These are phyloP conservation scores for Gerosis bhagava DNA, from an alignment of 2,888 invertebrate genomes.

Conservation along the genomic window DNA sequence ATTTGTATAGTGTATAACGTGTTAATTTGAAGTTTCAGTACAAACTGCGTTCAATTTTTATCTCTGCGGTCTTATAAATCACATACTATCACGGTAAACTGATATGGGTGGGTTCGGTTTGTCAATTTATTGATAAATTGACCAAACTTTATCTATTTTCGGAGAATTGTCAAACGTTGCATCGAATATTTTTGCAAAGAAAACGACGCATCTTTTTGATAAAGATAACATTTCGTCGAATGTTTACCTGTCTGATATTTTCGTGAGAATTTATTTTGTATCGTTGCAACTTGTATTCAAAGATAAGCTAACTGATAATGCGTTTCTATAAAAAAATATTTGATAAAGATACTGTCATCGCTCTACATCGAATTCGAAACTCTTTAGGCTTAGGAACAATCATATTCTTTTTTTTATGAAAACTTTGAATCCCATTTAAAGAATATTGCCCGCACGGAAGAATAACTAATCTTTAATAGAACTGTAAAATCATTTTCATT, in stretches of 20 bases:
- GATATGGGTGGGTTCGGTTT: slow-evolving; percentile 46
- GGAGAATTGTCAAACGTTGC: slow-evolving; percentile 16
- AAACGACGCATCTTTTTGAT: slow-evolving; percentile 13
- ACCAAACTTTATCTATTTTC: slow-evolving; percentile 33
- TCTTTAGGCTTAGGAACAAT: too few species aligned
- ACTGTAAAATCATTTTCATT: too few species aligned
- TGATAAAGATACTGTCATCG: too few species aligned
- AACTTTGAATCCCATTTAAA: too few species aligned
- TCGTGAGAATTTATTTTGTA: slow-evolving; percentile 2
- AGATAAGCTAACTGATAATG: slow-evolving; percentile 4
- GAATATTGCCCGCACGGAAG: too few species aligned
- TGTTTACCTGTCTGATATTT: neutral
- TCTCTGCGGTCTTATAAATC: slow-evolving; percentile 51
- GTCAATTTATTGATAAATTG: slow-evolving; percentile 39
- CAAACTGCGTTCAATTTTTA: slow-evolving; percentile 38
- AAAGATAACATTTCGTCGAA: slow-evolving; percentile 8
- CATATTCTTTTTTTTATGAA: too few species aligned
- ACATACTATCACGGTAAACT: slow-evolving; percentile 42
- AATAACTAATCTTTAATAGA: too few species aligned
- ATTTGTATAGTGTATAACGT: neutral
- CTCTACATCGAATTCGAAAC: too few species aligned
- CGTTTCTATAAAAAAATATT: too few species aligned
- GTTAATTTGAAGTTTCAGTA: slow-evolving; percentile 1
- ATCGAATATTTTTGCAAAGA: slow-evolving; percentile 34
- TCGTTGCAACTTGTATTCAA: neutral